Percentiles rank a stretch among this genome's conserved stretches.
These are phyloP conservation scores for Hypomecis atomaria DNA, from an alignment of 2,888 invertebrate species.

Conservation along the genomic window DNA sequence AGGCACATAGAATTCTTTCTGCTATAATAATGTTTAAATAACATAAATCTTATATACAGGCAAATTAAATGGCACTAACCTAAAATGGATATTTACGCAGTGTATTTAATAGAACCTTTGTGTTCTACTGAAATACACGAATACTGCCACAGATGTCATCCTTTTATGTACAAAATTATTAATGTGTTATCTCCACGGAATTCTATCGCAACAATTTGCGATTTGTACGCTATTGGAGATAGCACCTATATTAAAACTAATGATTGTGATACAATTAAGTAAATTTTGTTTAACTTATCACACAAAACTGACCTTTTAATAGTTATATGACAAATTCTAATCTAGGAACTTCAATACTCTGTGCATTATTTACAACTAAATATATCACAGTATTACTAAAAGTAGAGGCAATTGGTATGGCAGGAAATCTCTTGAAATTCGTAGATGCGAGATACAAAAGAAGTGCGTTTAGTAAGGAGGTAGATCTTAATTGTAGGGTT, in stretches of 20 bases:
- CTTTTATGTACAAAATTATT: constrained; percentile 63
- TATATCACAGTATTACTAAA: constrained; percentile 42
- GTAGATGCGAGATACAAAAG: neutral
- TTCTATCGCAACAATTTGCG: neutral
- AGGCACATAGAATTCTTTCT: constrained; percentile 71
- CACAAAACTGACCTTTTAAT: constrained; percentile 42
- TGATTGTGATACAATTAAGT: constrained; percentile 30
- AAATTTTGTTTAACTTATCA: constrained; percentile 38
- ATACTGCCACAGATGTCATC: constrained; percentile 83
- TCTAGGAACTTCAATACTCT: constrained; percentile 65
- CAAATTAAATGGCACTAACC: constrained; percentile 62
- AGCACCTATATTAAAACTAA: constrained; percentile 35
- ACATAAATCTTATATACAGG: constrained; percentile 23
- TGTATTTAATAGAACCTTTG: constrained; percentile 45
- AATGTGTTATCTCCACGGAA: constrained; percentile 2
- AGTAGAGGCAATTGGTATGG: neutral
- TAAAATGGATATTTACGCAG: constrained; percentile 50
- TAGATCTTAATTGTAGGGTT: neutral
- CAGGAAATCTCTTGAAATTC: neutral
- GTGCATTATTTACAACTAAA: constrained; percentile 47
- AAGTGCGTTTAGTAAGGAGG: too few species aligned
- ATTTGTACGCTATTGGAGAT: constrained; percentile 9
- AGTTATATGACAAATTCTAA: constrained; percentile 37
- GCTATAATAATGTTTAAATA: constrained; percentile 17
- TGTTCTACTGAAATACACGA: constrained; percentile 60